Evolutionary conservation across 2,797 vertebrate species (phyloP), one percentile per base, ranked within the genome.

Genomic region (Stomatorhinus walkeri): DNA sequence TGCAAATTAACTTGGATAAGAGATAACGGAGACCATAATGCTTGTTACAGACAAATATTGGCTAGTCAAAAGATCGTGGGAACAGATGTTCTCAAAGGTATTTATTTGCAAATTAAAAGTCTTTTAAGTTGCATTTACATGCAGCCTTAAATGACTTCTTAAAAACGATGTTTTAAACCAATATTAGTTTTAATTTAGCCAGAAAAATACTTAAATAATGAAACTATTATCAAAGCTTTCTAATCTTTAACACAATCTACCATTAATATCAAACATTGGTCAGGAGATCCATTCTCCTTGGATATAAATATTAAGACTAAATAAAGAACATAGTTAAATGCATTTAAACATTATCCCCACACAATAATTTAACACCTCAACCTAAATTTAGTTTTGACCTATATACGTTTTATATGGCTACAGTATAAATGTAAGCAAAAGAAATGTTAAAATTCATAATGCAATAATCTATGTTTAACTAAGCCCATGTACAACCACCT

Each of bases 401-500:
- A 54, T 54, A 86, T 40, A 85, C 89, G 76, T 89, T 84, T 61
- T 91, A n/a, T 90, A 92, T 91, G 91, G 89, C 92, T 94, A 89
- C 87, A 90, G 24, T 90, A 76, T 89, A 91, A 89, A 90, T 88
- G 64, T 43, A 88, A 89, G 43, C 85, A 90, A 87, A 90, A 88
- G 85, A 90, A 88, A 86, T 54, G 22, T 84, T 89, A 24, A 64
- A 85, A 64, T 85, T 32, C 51, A 56, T 83, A 52, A 40, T 46
- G 49, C 12, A 85, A 51, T 46, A 54, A n/a, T 40, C 85, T 90
- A 59, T 90, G 90, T 88, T 91, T 89, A 91, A 91, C 51, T 87
- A 72, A 92, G 87, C 87, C 87, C 91, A 91, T 85, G 32, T 89
- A 93, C 89, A 93, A 94, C 91, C 72, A 76, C 87, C 48, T 89